These are phyloP conservation scores for Neolamprologus ventralis DNA, from an alignment of 2,113 vertebrate genomes.

Conservation along the genomic window DNA sequence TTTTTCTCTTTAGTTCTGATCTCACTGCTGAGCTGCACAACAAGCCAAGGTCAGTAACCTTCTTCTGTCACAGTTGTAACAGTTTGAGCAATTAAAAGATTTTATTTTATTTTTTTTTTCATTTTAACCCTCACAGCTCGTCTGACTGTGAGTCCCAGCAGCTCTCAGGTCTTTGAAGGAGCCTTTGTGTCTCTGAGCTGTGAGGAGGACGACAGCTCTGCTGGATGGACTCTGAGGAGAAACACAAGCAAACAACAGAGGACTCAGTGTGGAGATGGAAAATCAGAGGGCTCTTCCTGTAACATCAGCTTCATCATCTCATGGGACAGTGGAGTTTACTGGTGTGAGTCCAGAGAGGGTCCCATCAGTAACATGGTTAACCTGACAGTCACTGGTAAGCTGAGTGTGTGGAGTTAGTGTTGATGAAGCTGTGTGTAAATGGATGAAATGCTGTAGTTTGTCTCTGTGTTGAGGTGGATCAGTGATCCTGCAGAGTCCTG, in stretches of 20 bases:
- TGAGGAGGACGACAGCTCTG: not conserved
- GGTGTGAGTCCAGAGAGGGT: not conserved
- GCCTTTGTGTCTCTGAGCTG: not conserved
- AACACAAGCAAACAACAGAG: rapidly evolving
- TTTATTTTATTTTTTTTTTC: not conserved
- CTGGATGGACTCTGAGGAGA: not conserved
- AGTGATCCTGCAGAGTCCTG: too few species aligned
- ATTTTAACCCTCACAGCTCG: rapidly evolving
- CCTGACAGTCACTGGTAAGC: not conserved
- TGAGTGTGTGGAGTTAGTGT: too few species aligned
- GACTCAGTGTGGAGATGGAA: not conserved
- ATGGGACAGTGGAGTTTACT: rapidly evolving
- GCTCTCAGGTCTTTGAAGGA: rapidly evolving
- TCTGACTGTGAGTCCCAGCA: not conserved
- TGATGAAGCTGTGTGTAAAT: too few species aligned
- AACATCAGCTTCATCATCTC: rapidly evolving
- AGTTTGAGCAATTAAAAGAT: not conserved
- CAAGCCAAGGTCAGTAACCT: not conserved
- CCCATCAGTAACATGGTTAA: not conserved
- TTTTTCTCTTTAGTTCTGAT: rapidly evolving
- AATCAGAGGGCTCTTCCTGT: rapidly evolving
- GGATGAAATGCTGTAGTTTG: too few species aligned
- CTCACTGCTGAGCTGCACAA: not conserved
- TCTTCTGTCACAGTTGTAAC: not conserved
- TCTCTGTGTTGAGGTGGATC: too few species aligned